These are phyloP conservation scores for Melanargia galathea DNA, from an alignment of 2,888 invertebrate species.

Conservation along the genomic window DNA sequence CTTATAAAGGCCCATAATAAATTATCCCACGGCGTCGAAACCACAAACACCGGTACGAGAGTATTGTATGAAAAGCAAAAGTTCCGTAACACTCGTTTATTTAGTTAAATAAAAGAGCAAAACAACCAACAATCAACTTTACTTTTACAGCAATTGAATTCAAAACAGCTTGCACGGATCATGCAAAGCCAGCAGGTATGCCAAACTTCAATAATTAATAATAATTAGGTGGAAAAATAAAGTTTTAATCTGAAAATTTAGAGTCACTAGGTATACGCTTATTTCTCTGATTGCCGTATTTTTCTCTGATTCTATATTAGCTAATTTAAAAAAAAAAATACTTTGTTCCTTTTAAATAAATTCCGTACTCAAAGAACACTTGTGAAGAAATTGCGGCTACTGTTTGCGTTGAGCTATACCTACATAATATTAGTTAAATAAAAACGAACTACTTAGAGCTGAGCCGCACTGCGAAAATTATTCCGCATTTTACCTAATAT, in stretches of 20 bases:
- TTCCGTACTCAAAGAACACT: too few relatives aligned
- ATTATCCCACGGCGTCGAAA: conserved; percentile 24
- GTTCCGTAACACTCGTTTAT: conserved; percentile 19
- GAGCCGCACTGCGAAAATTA: too few relatives aligned
- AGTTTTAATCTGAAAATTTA: conserved; percentile 7
- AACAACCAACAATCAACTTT: neutral
- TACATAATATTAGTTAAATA: too few relatives aligned
- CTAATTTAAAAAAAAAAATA: too few relatives aligned
- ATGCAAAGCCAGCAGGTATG: neutral
- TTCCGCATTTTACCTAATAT: too few relatives aligned
- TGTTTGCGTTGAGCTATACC: too few relatives aligned
- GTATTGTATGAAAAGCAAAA: conserved; percentile 24
- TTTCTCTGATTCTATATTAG: too few relatives aligned
- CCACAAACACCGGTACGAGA: conserved; percentile 21
- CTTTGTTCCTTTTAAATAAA: too few relatives aligned
- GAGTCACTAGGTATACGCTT: neutral
- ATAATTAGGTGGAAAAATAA: conserved; percentile 10
- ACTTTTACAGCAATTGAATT: neutral
- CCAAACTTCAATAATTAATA: conserved; percentile 10
- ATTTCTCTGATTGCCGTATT: too few relatives aligned
- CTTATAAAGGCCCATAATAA: conserved; percentile 27
- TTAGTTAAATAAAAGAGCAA: conserved; percentile 2
- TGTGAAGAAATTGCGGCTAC: too few relatives aligned
- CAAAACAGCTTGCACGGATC: neutral
- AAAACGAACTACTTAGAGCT: too few relatives aligned